A percentile compares a stretch with the other conserved stretches of the same genome.
phyloP scores from a whole-genome alignment of 2,797 vertebrate species.

The Poliocrania exsul region DNA sequence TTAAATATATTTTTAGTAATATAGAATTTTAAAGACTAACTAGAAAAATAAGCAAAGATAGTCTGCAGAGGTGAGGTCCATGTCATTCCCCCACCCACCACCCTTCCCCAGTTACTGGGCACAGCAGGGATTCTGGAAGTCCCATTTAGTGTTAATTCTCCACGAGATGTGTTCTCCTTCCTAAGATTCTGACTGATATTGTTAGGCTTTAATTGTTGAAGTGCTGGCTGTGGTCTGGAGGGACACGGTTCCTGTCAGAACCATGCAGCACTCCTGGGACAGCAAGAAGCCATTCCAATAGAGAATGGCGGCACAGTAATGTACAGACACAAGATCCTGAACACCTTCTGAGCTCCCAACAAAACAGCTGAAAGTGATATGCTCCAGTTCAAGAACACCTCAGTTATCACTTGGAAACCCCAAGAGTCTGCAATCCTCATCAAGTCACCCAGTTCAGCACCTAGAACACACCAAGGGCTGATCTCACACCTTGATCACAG shows the following conservation, averaged over 20 bases:
- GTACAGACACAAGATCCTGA: background rate
- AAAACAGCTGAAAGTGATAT: background rate
- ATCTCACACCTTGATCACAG: background rate
- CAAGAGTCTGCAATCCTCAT: too few species aligned
- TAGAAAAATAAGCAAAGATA: background rate
- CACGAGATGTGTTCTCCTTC: background rate
- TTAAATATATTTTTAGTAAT: background rate
- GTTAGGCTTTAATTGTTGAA: background rate
- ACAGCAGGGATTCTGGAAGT: background rate
- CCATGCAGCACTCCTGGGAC: background rate
- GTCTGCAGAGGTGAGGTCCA: background rate
- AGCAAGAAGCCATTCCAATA: background rate
- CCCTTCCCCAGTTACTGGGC: fast-evolving
- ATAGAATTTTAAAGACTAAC: background rate
- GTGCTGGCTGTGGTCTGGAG: background rate
- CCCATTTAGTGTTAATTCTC: background rate
- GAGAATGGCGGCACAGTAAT: background rate
- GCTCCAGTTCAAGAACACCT: background rate
- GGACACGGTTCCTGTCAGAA: background rate
- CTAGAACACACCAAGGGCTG: background rate
- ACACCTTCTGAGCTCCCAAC: background rate
- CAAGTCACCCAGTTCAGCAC: background rate
- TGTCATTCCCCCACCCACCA: background rate
- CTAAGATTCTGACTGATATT: background rate
- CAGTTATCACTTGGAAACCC: background rate